Percentiles rank a stretch among this genome's conserved stretches.
Evolutionary conservation across 2,888 invertebrate species (phyloP).

Genomic region (Pachydiplax longipennis): DNA sequence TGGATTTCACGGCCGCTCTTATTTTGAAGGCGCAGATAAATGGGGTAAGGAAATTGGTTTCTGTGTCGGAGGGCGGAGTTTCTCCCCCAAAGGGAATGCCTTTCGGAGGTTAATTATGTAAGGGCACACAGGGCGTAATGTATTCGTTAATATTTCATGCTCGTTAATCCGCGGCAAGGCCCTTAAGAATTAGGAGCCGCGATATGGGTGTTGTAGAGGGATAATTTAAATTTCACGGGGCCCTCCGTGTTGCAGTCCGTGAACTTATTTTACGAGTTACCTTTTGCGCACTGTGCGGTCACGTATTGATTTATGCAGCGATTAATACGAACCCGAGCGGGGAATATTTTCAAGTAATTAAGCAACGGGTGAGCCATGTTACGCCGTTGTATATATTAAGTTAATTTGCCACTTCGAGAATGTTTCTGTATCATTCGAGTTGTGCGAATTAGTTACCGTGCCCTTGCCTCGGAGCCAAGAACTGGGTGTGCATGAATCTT

Average conservation of each 20-base stretch:
- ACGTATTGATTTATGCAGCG: background rate
- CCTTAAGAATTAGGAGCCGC: background rate
- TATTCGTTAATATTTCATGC: background rate
- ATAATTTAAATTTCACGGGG: background rate
- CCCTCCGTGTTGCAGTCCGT: background rate
- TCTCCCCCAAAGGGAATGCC: background rate
- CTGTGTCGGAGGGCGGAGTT: background rate
- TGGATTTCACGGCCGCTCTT: slow-evolving; percentile 12
- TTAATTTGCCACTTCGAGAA: background rate
- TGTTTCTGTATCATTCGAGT: background rate
- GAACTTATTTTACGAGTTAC: background rate
- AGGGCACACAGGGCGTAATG: background rate
- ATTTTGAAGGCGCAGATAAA: slow-evolving; percentile 23
- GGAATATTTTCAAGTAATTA: background rate
- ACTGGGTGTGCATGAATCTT: no score
- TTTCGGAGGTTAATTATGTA: background rate
- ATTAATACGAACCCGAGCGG: background rate
- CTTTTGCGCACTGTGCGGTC: background rate
- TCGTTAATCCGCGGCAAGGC: background rate
- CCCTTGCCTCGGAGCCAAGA: no score
- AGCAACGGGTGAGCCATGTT: background rate
- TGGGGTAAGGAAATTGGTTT: slow-evolving; percentile 21
- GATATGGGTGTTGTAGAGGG: background rate
- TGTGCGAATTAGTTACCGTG: no score
- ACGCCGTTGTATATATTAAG: background rate